Evolutionary conservation across 2,113 vertebrate genomes (phyloP).

Genomic region (Tyrannus savana): DNA sequence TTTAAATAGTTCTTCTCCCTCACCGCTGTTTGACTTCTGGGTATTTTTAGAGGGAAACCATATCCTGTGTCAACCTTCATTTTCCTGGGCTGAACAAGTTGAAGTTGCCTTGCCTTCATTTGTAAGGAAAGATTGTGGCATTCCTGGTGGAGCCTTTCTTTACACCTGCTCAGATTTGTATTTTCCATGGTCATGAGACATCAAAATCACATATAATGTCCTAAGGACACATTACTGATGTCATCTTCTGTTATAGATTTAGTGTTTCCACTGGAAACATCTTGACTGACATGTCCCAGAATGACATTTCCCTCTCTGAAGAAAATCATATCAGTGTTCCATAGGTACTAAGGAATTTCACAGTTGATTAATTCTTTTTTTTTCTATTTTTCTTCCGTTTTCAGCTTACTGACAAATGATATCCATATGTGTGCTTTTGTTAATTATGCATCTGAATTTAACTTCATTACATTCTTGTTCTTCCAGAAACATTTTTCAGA

Average conservation of each 20-base stretch:
- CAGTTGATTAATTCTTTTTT: background rate
- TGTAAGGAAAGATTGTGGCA: background rate
- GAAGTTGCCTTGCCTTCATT: background rate
- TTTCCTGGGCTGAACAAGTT: background rate
- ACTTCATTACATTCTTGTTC: background rate
- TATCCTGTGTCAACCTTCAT: background rate
- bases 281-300: background rate
- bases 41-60: conserved; percentile 58
- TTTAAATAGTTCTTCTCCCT: conserved; percentile 43
- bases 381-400: background rate
- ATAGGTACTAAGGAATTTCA: background rate
- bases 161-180: background rate
- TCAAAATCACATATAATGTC: background rate
- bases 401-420: background rate
- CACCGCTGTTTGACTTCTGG: background rate
- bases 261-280: background rate
- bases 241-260: background rate
- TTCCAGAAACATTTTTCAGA: background rate
- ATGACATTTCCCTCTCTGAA: background rate
- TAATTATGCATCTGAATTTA: background rate
- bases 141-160: background rate
- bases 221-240: background rate
- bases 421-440: background rate
- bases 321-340: accelerated
- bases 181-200: background rate